Evolutionary conservation across 2,113 vertebrate genomes (phyloP).

Genomic region (Ramphastos sulfuratus): DNA sequence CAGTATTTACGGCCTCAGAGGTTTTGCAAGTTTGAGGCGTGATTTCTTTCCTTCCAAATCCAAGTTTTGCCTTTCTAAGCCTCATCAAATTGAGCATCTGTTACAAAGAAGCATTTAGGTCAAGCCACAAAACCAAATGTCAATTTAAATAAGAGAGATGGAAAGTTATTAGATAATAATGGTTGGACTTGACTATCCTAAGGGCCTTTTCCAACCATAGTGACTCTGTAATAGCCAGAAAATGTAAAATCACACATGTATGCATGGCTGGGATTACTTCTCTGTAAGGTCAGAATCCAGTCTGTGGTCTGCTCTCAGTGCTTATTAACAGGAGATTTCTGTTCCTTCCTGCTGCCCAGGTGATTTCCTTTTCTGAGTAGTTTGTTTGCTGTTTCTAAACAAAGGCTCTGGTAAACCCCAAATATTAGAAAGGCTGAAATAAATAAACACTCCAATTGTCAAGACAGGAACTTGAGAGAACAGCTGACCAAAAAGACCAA

Average conservation of each 20-base stretch:
- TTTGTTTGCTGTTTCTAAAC: neutral
- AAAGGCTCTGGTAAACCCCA: neutral
- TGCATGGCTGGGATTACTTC: neutral
- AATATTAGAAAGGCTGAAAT: neutral
- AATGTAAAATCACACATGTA: neutral
- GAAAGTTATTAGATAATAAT: neutral
- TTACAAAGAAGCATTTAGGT: accelerated
- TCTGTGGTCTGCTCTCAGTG: neutral
- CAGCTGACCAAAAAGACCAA: neutral
- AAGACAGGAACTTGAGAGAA: neutral
- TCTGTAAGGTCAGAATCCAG: neutral
- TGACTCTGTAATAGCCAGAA: neutral
- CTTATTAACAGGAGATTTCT: neutral
- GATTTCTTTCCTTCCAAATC: neutral
- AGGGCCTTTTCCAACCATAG: too few species aligned
- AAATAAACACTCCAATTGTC: neutral
- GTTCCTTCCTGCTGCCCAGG: neutral
- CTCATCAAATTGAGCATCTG: neutral
- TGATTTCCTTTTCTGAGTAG: neutral
- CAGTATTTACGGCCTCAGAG: accelerated
- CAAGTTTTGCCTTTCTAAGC: neutral
- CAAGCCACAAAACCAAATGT: neutral
- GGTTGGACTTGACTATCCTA: too few species aligned
- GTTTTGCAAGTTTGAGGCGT: neutral
- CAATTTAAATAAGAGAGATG: neutral